These are phyloP conservation scores for Ecliptopera silaceata DNA, from an alignment of 2,888 invertebrate species.

Conservation along the genomic window DNA sequence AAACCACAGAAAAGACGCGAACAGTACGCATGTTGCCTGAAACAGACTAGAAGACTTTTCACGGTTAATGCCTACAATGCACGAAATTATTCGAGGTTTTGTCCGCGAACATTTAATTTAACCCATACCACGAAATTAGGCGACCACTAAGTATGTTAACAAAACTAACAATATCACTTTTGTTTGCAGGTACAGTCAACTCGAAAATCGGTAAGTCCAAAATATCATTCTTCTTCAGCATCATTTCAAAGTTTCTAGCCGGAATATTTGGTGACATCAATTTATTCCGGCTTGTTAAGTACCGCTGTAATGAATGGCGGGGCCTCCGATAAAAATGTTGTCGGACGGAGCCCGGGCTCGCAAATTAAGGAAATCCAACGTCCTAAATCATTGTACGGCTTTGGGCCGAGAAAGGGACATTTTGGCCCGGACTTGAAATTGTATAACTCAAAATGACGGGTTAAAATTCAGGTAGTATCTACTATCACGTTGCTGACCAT, in stretches of 20 bases:
- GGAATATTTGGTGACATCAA: conserved; percentile 11
- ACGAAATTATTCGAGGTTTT: no score
- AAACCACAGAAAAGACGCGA: no score
- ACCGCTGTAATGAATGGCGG: conserved; percentile 22
- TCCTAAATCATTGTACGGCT: conserved; percentile 32
- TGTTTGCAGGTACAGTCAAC: conserved; percentile 9
- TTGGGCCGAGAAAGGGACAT: background rate
- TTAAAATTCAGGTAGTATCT: background rate
- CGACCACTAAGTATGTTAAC: no score
- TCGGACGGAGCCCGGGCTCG: conserved; percentile 21
- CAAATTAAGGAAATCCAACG: conserved; percentile 32
- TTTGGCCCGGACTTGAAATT: conserved; percentile 7
- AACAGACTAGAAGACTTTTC: no score
- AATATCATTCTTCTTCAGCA: background rate
- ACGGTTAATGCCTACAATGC: no score
- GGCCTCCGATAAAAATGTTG: conserved; percentile 28
- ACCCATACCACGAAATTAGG: no score
- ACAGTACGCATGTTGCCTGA: no score
- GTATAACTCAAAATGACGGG: background rate
- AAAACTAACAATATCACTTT: background rate
- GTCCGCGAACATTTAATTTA: no score
- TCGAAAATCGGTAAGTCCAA: conserved; percentile 3
- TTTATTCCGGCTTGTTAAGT: conserved; percentile 23
- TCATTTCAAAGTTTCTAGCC: background rate
- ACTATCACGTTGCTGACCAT: no score